phyloP scores from a whole-genome alignment of 2,797 vertebrate species.

The Echeneis naucrates region DNA sequence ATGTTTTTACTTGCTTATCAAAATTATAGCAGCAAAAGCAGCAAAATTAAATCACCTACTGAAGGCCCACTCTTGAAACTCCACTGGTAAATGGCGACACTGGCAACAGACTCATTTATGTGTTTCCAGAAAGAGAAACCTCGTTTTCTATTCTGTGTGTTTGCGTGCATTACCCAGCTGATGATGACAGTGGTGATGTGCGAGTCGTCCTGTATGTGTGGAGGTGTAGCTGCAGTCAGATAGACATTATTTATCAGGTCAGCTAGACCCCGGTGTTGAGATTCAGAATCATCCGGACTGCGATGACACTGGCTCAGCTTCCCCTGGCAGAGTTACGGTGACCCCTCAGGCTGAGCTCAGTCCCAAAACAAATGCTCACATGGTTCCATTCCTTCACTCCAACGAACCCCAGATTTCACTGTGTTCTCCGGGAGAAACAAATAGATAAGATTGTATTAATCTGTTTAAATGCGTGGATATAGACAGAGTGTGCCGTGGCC shows the following conservation, averaged over 20 bases:
- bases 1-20: slow-evolving; percentile 45
- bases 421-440: slow-evolving; percentile 37
- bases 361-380: slow-evolving; percentile 70
- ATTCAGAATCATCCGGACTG: slow-evolving; percentile 54
- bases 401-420: slow-evolving; percentile 47
- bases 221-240: slow-evolving; percentile 47
- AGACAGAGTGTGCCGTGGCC: neutral
- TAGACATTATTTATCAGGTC: slow-evolving; percentile 70
- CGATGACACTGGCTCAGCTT: slow-evolving; percentile 60
- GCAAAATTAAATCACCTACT: slow-evolving; percentile 16
- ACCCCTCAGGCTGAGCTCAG: slow-evolving; percentile 57
- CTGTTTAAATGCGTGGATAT: slow-evolving; percentile 21
- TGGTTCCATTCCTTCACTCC: slow-evolving; percentile 56
- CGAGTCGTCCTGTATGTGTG: slow-evolving; percentile 35
- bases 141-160: neutral
- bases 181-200: slow-evolving; percentile 5
- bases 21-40: slow-evolving; percentile 27
- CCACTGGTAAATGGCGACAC: neutral
- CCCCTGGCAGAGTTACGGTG: slow-evolving; percentile 67
- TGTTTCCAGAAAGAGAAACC: neutral
- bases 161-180: slow-evolving; percentile 16
- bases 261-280: slow-evolving; percentile 53
- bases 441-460: slow-evolving; percentile 47
- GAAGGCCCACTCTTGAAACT: slow-evolving; percentile 13
- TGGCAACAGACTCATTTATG: slow-evolving; percentile 1